Evolutionary conservation across 2,113 vertebrate genomes (phyloP).

Genomic region (Falcunculus frontatus): DNA sequence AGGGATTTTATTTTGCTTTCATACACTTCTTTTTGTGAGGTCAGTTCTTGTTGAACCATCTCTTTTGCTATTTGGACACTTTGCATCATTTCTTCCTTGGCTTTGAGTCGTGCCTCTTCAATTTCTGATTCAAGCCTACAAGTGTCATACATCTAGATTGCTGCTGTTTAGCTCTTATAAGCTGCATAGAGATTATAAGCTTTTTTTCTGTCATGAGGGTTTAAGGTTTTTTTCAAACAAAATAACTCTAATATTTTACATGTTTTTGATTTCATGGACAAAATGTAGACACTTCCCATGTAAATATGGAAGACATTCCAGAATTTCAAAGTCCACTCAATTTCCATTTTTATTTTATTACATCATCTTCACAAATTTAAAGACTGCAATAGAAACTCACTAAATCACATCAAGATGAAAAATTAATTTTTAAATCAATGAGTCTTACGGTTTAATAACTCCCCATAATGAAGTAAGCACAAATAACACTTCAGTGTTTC

Average conservation of each 20-base stretch:
- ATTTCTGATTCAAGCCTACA: constrained; percentile 90
- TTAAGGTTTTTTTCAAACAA: neutral
- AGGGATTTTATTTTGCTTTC: constrained; percentile 82
- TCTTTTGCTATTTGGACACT: constrained; percentile 92
- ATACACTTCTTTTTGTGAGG: constrained; percentile 82
- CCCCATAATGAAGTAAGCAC: neutral
- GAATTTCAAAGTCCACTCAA: neutral
- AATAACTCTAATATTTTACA: neutral
- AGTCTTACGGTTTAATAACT: neutral
- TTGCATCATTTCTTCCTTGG: constrained; percentile 93
- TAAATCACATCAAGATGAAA: neutral
- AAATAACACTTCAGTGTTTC: neutral
- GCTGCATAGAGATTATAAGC: neutral
- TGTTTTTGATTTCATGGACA: neutral
- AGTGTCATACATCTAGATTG: neutral
- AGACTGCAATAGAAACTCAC: neutral
- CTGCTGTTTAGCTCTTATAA: neutral
- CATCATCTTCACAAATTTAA: neutral
- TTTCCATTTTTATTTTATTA: neutral
- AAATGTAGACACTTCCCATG: neutral
- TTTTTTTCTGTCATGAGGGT: neutral
- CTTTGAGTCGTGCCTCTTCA: constrained; percentile 87
- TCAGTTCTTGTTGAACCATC: constrained; percentile 87
- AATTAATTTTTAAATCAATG: neutral
- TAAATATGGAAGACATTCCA: neutral